Percentiles rank a stretch among this genome's conserved stretches.
These are phyloP conservation scores for Gallirallus australis DNA, from an alignment of 2,797 vertebrate genomes.

Conservation along the genomic window DNA sequence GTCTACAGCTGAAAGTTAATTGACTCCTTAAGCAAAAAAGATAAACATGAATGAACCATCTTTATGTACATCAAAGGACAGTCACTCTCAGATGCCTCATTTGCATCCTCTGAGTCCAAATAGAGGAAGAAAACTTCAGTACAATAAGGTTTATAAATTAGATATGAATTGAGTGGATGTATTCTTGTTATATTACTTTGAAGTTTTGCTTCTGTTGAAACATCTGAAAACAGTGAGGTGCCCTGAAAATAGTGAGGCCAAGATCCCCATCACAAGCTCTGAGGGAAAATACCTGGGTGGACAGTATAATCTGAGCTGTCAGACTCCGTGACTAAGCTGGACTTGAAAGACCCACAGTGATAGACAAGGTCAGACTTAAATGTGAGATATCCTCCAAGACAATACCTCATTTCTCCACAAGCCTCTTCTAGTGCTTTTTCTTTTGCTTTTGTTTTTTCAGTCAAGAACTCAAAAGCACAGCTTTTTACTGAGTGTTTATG, in stretches of 20 bases:
- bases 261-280: neutral
- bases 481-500: neutral
- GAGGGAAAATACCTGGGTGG: neutral
- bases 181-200: neutral
- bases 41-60: neutral
- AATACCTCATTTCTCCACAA: neutral
- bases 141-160: neutral
- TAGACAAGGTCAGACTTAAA: neutral
- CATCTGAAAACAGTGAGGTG: neutral
- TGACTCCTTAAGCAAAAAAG: neutral
- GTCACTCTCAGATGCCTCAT: neutral
- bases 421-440: neutral
- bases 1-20: neutral
- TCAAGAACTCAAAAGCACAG: neutral
- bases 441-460: neutral
- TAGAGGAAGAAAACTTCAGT: neutral
- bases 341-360: neutral
- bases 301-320: neutral
- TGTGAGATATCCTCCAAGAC: neutral
- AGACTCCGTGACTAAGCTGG: neutral
- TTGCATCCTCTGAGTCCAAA: neutral
- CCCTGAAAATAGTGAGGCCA: neutral
- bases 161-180: neutral
- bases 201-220: neutral
- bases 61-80: neutral